phyloP scores from a whole-genome alignment of 2,888 invertebrate genomes.

The Argyresthia albistria region DNA sequence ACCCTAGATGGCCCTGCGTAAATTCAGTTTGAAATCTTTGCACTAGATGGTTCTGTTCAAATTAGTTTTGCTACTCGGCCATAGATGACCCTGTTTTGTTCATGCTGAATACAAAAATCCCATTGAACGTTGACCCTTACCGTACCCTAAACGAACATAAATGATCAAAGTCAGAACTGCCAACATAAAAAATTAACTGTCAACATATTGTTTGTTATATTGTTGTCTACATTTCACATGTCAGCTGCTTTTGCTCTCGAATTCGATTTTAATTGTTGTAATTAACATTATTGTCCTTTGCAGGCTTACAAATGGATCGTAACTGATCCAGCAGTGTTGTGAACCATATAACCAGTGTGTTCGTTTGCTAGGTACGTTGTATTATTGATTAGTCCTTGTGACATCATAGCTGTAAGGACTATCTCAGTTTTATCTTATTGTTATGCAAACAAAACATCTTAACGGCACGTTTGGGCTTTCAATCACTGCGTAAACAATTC shows the following conservation, averaged over 20 bases:
- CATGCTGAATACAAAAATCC: too few species aligned
- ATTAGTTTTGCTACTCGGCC: too few species aligned
- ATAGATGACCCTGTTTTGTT: too few species aligned
- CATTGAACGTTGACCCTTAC: too few species aligned
- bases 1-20: too few species aligned
- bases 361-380: background rate
- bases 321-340: background rate
- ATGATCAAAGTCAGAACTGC: too few species aligned
- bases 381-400: constrained; percentile 12
- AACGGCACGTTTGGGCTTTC: background rate
- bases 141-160: too few species aligned
- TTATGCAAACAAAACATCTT: constrained; percentile 42
- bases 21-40: too few species aligned
- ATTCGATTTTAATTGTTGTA: background rate
- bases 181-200: too few species aligned
- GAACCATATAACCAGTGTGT: background rate
- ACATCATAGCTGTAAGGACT: constrained; percentile 13
- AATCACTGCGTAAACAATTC: background rate
- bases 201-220: too few species aligned
- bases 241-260: background rate
- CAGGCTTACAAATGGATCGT: background rate
- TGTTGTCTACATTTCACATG: background rate
- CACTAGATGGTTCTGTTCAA: too few species aligned
- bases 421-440: constrained; percentile 27
- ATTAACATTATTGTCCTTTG: background rate